Evolutionary conservation across 2,797 vertebrate genomes (phyloP).

Genomic region (Diceros bicornis): DNA sequence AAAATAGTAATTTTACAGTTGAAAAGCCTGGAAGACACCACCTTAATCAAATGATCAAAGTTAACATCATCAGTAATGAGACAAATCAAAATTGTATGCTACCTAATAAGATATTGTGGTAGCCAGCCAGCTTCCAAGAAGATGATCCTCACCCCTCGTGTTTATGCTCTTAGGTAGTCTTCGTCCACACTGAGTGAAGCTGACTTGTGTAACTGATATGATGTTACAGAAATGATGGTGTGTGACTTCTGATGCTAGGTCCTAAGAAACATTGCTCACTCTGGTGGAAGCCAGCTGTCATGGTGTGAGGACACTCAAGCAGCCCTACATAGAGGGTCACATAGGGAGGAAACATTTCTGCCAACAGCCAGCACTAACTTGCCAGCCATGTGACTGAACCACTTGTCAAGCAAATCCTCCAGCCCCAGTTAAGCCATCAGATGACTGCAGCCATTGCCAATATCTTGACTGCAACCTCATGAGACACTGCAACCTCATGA

Average conservation of each 20-base stretch:
- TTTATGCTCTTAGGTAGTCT: not conserved
- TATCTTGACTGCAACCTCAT: not conserved
- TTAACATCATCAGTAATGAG: not conserved
- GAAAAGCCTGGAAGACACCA: not conserved
- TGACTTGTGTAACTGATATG: not conserved
- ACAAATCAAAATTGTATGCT: not conserved
- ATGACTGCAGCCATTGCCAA: not conserved
- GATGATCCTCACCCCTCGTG: not conserved
- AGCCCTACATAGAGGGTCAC: not conserved
- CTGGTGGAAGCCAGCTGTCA: not conserved
- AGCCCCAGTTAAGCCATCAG: not conserved
- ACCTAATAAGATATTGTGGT: not conserved
- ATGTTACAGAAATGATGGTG: not conserved
- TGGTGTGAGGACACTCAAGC: not conserved
- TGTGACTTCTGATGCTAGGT: not conserved
- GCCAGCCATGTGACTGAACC: not conserved
- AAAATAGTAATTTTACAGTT: not conserved
- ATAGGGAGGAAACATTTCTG: not conserved
- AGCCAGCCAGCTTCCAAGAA: not conserved
- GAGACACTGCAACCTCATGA: not conserved
- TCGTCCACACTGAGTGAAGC: not conserved
- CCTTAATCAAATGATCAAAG: slow-evolving; percentile 4
- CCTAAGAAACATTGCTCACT: not conserved
- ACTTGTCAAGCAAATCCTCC: not conserved
- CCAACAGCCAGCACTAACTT: not conserved